Base-by-base conservation (phyloP, 2,797 vertebrate species). In the Bradypodion pumilum region DNA sequence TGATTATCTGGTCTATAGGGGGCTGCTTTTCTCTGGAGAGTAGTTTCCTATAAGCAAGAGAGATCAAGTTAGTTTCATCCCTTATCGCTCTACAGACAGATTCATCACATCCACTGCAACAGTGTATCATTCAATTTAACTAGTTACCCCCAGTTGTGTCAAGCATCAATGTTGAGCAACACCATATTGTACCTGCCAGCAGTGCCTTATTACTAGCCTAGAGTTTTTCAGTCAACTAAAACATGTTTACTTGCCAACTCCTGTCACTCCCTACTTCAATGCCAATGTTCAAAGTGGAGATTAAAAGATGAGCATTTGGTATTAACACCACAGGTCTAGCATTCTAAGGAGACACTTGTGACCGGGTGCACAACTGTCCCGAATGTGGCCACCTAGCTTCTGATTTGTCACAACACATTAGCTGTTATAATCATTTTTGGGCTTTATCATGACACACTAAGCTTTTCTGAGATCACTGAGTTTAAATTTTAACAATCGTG, bases 21-120 rank as follows among this genome's bases (percentile, higher is more conserved):
- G 98, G 98, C 81, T 99, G 97, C 80, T 97, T 97, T 92, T 99
- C 99, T 80, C 98, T 96, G 4, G 99, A 99, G 62, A 99, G 96
- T 81, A 99, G 95, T 91, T 99, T 99, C 95, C 99, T 99, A 91
- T 23, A 42, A 62, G 42, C 42, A 74, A 35, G 88, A 89, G 60
- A 82, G 13, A 92, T 82, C 89, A 88, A 79, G 25, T 88, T 86
- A 81, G 29, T 90, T 88, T 74, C 32, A 1, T n/a, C 19, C 74
- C 60, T 46, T 84, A 19, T 82, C 1, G 74, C 35, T 16, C 80
- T 2, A 81, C 59, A 35, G 32, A 66, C 35, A 87, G 27, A 72
- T 66, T 52, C 37, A 15, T 78, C 25, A n/a, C 19, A 72, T 76
- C 23, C 7, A 69, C 44, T 59, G 32, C 19, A n/a, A 74, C 32